phyloP scores from a whole-genome alignment of 2,113 vertebrate species.

The Dasyurus viverrinus region DNA sequence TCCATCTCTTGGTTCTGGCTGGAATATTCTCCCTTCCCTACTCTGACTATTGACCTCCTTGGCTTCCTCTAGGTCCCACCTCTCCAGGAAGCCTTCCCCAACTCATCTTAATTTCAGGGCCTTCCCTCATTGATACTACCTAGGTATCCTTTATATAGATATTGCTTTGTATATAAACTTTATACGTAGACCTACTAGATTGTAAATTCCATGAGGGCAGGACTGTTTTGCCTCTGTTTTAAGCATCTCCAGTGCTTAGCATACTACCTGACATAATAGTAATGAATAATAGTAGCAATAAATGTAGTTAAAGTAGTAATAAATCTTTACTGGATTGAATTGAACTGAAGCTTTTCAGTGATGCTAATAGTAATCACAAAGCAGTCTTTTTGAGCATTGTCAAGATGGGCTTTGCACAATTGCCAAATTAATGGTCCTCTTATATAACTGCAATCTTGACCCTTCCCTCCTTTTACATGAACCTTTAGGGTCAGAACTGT shows the following conservation, averaged over 20 bases:
- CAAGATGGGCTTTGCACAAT: conserved; percentile 56
- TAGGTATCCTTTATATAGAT: not conserved
- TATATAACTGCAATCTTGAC: not conserved
- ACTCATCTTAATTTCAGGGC: not conserved
- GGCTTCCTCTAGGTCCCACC: not conserved
- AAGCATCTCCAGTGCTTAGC: not conserved
- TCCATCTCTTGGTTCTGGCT: not conserved
- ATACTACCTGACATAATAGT: not conserved
- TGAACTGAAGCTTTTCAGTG: conserved; percentile 43
- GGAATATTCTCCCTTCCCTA: not conserved
- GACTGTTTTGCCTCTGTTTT: not conserved
- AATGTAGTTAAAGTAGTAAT: not conserved
- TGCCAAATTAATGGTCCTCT: conserved; percentile 22
- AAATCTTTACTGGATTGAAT: not conserved
- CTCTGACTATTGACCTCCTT: not conserved
- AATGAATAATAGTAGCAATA: too few species aligned
- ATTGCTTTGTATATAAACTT: not conserved
- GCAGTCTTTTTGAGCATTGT: conserved; percentile 53
- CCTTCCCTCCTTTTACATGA: not conserved
- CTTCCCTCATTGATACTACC: not conserved
- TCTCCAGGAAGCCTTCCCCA: not conserved
- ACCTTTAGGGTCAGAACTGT: not conserved
- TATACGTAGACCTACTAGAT: not conserved
- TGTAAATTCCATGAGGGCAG: not conserved
- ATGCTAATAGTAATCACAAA: conserved; percentile 53